phyloP scores from a whole-genome alignment of 2,888 invertebrate genomes.

The Notodonta dromedarius region DNA sequence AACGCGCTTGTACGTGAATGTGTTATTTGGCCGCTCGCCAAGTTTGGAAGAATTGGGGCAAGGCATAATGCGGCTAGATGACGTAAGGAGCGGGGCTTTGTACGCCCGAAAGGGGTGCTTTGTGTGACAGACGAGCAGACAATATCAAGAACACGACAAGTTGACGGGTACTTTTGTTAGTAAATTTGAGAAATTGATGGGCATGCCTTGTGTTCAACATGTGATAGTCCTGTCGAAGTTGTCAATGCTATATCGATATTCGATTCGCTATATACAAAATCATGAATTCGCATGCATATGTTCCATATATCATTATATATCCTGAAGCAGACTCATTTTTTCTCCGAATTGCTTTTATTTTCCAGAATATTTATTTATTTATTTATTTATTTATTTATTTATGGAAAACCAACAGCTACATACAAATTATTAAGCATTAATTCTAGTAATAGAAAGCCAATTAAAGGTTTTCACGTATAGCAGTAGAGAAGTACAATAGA shows the following conservation, averaged over 20 bases:
- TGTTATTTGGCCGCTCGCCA: slow-evolving; percentile 47
- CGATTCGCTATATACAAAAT: background rate
- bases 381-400: too few species aligned
- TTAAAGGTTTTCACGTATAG: too few species aligned
- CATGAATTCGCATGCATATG: too few species aligned
- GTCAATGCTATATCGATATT: background rate
- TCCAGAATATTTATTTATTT: too few species aligned
- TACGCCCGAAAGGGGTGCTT: slow-evolving; percentile 15
- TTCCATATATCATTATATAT: too few species aligned
- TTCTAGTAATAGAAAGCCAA: too few species aligned
- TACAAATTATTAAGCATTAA: too few species aligned
- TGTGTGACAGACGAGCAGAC: slow-evolving; percentile 25
- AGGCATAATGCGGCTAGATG: slow-evolving; percentile 49
- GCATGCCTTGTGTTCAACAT: background rate
- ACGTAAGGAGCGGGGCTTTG: slow-evolving; percentile 36
- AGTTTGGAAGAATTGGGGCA: slow-evolving; percentile 43
- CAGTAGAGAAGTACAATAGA: too few species aligned
- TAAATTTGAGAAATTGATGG: slow-evolving; percentile 18
- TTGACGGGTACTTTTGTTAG: slow-evolving; percentile 18
- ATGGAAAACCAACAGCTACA: too few species aligned
- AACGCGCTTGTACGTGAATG: slow-evolving; percentile 19
- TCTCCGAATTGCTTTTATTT: too few species aligned
- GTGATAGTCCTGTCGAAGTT: too few species aligned
- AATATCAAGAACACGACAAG: slow-evolving; percentile 23
- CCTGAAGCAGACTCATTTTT: too few species aligned